Evolutionary conservation across 2,888 invertebrate genomes (phyloP).

Genomic region (Trimorus sp.): DNA sequence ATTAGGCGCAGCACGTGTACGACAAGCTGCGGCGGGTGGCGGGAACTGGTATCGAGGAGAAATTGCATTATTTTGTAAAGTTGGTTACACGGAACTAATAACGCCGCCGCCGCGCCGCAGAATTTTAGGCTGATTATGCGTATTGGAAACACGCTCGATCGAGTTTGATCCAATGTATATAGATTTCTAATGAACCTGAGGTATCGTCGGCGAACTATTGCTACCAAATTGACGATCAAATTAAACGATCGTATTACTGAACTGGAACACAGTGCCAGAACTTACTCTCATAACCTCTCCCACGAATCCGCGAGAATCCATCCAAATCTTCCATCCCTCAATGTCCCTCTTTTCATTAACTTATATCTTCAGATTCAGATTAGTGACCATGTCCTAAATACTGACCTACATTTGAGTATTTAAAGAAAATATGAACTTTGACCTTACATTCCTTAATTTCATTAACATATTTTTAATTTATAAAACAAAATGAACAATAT

Average conservation of each 20-base stretch:
- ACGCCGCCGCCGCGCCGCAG: constrained; percentile 20
- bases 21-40: background rate
- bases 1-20: background rate
- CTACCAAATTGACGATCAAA: constrained; percentile 18
- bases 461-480: no score
- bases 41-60: constrained; percentile 7
- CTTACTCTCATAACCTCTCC: no score
- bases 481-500: no score
- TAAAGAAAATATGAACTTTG: no score
- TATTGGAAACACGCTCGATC: constrained; percentile 19
- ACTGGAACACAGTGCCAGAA: no score
- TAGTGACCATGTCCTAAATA: no score
- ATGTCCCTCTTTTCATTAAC: no score
- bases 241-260: background rate
- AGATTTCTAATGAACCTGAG: constrained; percentile 31
- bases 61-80: constrained; percentile 25
- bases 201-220: constrained; percentile 8
- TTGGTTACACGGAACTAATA: constrained; percentile 33
- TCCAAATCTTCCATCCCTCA: no score
- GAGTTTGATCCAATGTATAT: constrained; percentile 20
- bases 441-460: no score
- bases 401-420: no score
- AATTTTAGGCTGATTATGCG: constrained; percentile 30
- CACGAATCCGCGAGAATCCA: no score
- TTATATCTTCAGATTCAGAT: no score